Evolutionary conservation across 2,888 invertebrate genomes (phyloP).

Genomic region (Notodromas monacha): DNA sequence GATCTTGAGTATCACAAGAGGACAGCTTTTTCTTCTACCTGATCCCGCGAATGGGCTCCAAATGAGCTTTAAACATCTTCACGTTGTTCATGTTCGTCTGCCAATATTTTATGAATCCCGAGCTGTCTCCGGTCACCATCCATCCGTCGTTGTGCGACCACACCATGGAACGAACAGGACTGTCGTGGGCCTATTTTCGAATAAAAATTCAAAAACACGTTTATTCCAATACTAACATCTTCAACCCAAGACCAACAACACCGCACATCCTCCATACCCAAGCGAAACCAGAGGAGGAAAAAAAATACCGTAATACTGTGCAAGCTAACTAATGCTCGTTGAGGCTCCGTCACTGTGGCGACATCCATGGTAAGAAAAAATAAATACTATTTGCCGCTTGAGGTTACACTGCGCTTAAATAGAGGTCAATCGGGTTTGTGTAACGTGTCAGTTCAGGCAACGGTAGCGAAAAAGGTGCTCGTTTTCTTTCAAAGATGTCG

Average conservation of each 20-base stretch:
- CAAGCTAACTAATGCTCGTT: too few species aligned
- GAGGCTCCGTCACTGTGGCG: too few species aligned
- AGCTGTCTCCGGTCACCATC: conserved; percentile 98
- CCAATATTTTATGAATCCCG: conserved; percentile 98
- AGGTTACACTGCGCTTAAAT: too few species aligned
- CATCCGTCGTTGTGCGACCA: conserved; percentile 98
- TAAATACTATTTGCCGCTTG: too few species aligned
- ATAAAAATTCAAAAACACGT: conserved; percentile 7
- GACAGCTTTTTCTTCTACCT: conserved; percentile 27
- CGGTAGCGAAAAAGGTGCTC: too few species aligned
- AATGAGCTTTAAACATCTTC: conserved; percentile 99
- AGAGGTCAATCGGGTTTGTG: too few species aligned
- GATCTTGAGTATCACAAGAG: too few species aligned
- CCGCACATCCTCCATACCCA: not conserved
- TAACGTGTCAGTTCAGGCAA: too few species aligned
- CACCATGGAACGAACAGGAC: conserved; percentile 92
- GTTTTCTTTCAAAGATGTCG: too few species aligned
- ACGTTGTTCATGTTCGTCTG: conserved; percentile 99
- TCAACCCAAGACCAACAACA: conserved; percentile 6
- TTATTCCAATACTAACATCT: conserved; percentile 7
- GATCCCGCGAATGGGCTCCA: conserved; percentile 94
- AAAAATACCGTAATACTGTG: not conserved
- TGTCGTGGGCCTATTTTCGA: conserved; percentile 85
- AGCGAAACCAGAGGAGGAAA: not conserved
- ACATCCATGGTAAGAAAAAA: too few species aligned